Evolutionary conservation across 2,797 vertebrate genomes (phyloP).

Genomic region (Pseudomugil tenellus): DNA sequence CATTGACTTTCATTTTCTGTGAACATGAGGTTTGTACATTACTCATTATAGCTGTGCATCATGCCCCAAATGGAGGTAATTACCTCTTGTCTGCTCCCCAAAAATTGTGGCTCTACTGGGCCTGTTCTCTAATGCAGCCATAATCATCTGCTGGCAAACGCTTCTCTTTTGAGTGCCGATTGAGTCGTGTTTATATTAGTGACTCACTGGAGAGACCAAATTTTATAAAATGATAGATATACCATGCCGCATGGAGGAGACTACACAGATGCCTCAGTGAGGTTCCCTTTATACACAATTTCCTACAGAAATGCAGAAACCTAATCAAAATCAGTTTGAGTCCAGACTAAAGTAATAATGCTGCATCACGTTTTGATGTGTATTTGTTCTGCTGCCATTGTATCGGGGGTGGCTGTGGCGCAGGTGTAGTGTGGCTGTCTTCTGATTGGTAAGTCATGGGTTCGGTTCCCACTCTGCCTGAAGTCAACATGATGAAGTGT

Average conservation of each 20-base stretch:
- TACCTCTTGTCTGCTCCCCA: conserved; percentile 30
- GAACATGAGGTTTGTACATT: conserved; percentile 55
- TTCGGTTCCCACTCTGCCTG: too few species aligned
- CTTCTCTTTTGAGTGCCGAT: conserved; percentile 25
- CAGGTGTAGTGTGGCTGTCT: too few species aligned
- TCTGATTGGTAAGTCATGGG: too few species aligned
- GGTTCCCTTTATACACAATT: neutral
- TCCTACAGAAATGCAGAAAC: neutral
- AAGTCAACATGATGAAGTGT: too few species aligned
- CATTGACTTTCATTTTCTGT: conserved; percentile 63
- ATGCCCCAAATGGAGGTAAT: conserved; percentile 53
- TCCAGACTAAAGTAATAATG: too few species aligned
- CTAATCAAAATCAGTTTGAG: neutral
- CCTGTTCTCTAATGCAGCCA: conserved; percentile 40
- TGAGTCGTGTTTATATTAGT: conserved; percentile 23
- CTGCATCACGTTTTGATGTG: too few species aligned
- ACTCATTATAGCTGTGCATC: conserved; percentile 55
- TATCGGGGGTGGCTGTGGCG: too few species aligned
- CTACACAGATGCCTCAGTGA: neutral
- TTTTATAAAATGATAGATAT: conserved; percentile 8
- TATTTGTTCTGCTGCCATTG: neutral
- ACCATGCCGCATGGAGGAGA: neutral
- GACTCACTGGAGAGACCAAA: conserved; percentile 13
- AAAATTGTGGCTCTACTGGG: conserved; percentile 38
- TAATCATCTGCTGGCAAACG: conserved; percentile 32